Conservation (phyloP, 1,140 invertebrate genomes). For the Maconellicoccus hirsutus region DNA sequence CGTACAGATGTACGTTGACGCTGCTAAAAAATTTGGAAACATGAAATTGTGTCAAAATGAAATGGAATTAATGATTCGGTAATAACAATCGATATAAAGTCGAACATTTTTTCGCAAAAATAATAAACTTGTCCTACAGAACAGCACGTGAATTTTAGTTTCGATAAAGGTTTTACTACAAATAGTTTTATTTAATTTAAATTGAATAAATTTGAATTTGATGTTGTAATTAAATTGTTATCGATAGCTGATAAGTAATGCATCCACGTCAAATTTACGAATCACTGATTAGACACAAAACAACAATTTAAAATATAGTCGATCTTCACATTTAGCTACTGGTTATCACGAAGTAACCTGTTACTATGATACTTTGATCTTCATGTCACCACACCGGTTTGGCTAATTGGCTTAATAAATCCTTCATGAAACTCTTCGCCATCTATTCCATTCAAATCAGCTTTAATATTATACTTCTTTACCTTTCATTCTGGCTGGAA, state of each 20-base stretch:
- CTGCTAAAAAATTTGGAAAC: no score
- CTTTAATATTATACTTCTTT: neutral
- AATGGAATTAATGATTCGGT: no score
- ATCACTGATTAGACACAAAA: neutral
- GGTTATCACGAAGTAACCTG: constrained; percentile 14
- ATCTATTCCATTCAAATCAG: constrained; percentile 18
- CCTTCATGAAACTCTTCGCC: neutral
- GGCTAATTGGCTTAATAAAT: constrained; percentile 20
- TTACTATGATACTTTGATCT: constrained; percentile 19
- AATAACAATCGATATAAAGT: no score
- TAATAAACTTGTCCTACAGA: no score
- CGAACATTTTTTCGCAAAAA: no score
- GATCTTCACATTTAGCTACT: constrained; percentile 17
- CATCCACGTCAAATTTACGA: neutral
- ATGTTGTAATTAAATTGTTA: neutral
- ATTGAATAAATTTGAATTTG: no score
- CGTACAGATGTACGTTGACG: no score
- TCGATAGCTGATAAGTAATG: neutral
- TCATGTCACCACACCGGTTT: constrained; percentile 21
- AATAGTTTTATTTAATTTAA: no score
- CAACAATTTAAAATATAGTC: constrained; percentile 5
- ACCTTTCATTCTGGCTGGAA: neutral
- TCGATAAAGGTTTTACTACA: no score
- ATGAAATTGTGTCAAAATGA: no score
- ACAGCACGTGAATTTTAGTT: no score